phyloP scores from a whole-genome alignment of 1,140 invertebrate species.

The Drosophila simulans region DNA sequence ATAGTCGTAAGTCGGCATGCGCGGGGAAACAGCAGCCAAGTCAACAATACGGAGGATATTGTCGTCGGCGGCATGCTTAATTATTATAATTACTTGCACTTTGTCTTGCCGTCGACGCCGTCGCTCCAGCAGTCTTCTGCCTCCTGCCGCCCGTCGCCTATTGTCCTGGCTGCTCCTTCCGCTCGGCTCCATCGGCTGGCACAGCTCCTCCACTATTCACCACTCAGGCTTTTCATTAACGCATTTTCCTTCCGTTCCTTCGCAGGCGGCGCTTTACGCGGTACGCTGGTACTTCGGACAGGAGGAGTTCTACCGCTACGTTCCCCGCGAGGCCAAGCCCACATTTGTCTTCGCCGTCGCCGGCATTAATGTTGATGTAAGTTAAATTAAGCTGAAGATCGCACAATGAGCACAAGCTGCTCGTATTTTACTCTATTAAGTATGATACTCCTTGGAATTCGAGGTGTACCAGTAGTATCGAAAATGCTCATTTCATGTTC shows the following conservation, averaged over 20 bases:
- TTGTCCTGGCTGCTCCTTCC: constrained; percentile 10
- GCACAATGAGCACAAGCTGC: constrained; percentile 14
- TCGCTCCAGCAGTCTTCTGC: not conserved
- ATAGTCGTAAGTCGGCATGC: too few relatives aligned
- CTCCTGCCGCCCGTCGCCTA: constrained; percentile 10
- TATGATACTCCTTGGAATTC: not conserved
- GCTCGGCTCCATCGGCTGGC: constrained; percentile 14
- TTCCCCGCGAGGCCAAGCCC: constrained; percentile 89
- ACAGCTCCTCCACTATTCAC: constrained; percentile 28
- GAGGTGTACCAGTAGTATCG: not conserved
- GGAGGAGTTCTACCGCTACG: constrained; percentile 91
- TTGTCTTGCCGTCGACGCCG: constrained; percentile 56
- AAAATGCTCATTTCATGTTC: not conserved
- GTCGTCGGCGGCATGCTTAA: constrained; percentile 69
- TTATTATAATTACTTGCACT: constrained; percentile 82
- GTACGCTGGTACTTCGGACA: constrained; percentile 93
- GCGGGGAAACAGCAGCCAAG: constrained; percentile 3
- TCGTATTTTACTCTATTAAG: not conserved
- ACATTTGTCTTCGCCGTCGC: constrained; percentile 89
- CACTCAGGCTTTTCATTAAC: constrained; percentile 66
- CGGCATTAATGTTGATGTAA: constrained; percentile 91
- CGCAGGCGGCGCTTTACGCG: constrained; percentile 89
- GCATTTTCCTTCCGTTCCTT: constrained; percentile 47
- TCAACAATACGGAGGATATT: constrained; percentile 34
- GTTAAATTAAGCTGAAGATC: constrained; percentile 84